Percentiles rank a stretch among this genome's conserved stretches.
phyloP scores from a whole-genome alignment of 2,113 vertebrate genomes.

The Calyptomena viridis region DNA sequence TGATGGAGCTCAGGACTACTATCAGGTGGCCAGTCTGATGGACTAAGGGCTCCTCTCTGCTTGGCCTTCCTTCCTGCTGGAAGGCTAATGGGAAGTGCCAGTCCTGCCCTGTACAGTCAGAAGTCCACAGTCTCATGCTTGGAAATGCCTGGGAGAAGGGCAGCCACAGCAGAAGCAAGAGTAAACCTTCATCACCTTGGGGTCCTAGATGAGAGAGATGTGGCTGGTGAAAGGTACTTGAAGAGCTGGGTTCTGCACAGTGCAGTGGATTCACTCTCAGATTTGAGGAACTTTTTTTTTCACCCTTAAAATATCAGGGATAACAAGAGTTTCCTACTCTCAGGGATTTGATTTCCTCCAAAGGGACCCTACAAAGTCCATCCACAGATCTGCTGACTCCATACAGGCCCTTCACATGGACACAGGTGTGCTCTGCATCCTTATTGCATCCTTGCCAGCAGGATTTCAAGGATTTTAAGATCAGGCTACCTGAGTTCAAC shows the following conservation, averaged over 20 bases:
- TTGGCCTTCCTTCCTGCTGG: background rate
- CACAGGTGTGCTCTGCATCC: background rate
- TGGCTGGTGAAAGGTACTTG: background rate
- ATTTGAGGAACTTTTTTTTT: background rate
- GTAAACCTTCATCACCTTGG: rapidly evolving
- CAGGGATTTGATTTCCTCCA: background rate
- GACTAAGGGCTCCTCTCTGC: background rate
- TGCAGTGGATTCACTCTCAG: background rate
- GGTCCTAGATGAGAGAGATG: background rate
- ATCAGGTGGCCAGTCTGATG: background rate
- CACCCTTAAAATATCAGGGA: background rate
- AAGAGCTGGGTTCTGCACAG: background rate
- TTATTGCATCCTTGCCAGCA: background rate
- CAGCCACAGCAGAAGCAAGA: background rate
- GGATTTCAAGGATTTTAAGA: background rate
- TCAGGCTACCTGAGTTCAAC: background rate
- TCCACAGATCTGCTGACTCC: background rate
- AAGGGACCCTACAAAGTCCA: background rate
- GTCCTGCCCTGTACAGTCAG: background rate
- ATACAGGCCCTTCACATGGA: background rate
- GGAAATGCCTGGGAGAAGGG: background rate
- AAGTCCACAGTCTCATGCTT: background rate
- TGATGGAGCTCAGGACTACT: rapidly evolving
- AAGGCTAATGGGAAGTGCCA: background rate
- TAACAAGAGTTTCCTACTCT: background rate